Evolutionary conservation across 2,888 invertebrate species (phyloP).

Genomic region (Eilema depressum): DNA sequence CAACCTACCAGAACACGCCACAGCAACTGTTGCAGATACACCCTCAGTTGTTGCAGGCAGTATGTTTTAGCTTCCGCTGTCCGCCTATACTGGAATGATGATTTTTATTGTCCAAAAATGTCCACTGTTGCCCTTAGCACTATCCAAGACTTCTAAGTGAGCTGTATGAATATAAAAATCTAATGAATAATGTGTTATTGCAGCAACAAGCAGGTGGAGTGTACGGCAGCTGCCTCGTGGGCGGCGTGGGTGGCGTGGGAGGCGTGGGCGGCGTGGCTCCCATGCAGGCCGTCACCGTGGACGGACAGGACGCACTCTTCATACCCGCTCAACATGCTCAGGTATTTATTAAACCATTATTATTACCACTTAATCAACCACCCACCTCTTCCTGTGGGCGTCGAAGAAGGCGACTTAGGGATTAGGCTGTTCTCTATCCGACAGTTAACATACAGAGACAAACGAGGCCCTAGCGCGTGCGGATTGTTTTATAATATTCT

Average conservation of each 20-base stretch:
- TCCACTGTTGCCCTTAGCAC: too few species aligned
- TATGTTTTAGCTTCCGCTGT: neutral
- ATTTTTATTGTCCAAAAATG: too few species aligned
- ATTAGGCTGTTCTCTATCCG: too few species aligned
- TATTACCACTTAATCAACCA: too few species aligned
- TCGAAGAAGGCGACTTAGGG: too few species aligned
- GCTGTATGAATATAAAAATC: neutral
- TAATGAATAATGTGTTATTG: conserved; percentile 16
- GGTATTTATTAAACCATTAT: conserved; percentile 50
- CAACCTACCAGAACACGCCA: conserved; percentile 82
- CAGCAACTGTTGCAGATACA: conserved; percentile 82
- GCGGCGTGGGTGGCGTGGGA: conserved; percentile 83
- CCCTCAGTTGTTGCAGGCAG: conserved; percentile 80
- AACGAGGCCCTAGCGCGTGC: too few species aligned
- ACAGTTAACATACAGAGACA: too few species aligned
- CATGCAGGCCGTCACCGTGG: conserved; percentile 96
- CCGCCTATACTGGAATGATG: too few species aligned
- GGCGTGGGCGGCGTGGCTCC: conserved; percentile 88
- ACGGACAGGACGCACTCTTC: conserved; percentile 97
- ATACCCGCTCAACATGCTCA: conserved; percentile 93
- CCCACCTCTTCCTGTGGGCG: too few species aligned
- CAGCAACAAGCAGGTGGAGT: conserved; percentile 76
- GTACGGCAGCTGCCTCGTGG: conserved; percentile 79
- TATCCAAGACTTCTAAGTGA: too few species aligned
- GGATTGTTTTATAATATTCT: too few species aligned